These are phyloP conservation scores for Heliothis peltigera DNA, from an alignment of 2,888 invertebrate genomes.

Conservation along the genomic window DNA sequence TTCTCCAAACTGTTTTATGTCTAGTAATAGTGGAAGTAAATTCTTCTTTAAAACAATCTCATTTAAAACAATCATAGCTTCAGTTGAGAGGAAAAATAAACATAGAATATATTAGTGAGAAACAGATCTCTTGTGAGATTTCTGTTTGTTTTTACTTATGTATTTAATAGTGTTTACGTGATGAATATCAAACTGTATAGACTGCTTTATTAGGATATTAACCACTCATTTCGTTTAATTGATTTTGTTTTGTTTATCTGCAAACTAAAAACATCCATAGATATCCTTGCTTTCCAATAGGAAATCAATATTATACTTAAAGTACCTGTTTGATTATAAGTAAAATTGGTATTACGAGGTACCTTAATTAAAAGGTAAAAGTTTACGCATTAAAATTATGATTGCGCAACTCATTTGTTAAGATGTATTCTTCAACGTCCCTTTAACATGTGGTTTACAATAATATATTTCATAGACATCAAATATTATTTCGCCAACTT, in stretches of 20 bases:
- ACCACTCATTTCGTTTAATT: constrained; percentile 26
- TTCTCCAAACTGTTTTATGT: constrained; percentile 40
- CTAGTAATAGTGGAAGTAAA: constrained; percentile 29
- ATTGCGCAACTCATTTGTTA: constrained; percentile 30
- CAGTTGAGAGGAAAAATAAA: constrained; percentile 59
- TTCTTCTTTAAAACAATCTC: constrained; percentile 43
- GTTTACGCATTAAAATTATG: constrained; percentile 23
- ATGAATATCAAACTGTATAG: constrained; percentile 41
- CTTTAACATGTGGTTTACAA: constrained; percentile 61
- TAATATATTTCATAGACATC: constrained; percentile 70
- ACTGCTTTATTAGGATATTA: constrained; percentile 53
- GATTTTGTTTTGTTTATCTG: constrained; percentile 1
- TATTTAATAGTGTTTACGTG: constrained; percentile 49
- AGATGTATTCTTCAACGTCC: constrained; percentile 52
- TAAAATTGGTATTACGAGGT: constrained; percentile 46
- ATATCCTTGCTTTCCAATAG: constrained; percentile 13
- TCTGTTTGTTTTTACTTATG: constrained; percentile 56
- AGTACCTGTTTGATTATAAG: constrained; percentile 38
- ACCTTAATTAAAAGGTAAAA: constrained; percentile 24
- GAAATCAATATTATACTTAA: constrained; percentile 40
- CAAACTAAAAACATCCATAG: constrained; percentile 17
- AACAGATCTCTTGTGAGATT: constrained; percentile 46
- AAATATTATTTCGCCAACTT: constrained; percentile 72
- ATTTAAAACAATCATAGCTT: constrained; percentile 59
- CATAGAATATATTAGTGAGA: constrained; percentile 52